Evolutionary conservation across 2,888 invertebrate genomes (phyloP), one percentile per base, ranked within the genome.

Genomic region (Apomyelois bistriatella): DNA sequence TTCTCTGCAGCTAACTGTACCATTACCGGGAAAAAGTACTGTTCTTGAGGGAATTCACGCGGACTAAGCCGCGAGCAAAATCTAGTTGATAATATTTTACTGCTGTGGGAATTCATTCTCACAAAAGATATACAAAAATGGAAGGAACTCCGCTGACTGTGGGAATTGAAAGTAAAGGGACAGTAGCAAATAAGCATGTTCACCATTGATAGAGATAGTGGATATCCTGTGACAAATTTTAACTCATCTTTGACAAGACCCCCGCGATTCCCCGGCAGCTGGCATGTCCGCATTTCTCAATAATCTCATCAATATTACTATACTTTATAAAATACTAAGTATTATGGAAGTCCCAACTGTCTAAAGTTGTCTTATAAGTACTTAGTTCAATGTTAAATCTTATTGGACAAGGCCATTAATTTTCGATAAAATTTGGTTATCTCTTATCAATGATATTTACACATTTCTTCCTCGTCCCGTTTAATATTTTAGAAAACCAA

Each of bases 221-320:
- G n/a, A 41, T 55, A 52, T 13, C 47, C 28, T 56, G 61, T 58
- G 50, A 28, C 47, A 17, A 48, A 16, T 42, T 2, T 22, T n/a
- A 12, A 6, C n/a, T 64, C 43, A 3, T 74, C 71, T 70, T 56
- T 67, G 68, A 1, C 28, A 32, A 71, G 65, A 73, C 76, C 78
- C 76, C 79, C 76, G 71, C 72, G 71, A 71, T 61, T 68, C 60
- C 41, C 62, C 72, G 68, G 76, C 78, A 77, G 74, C 73, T 71
- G 72, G 62, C 60, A 59, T 63, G 74, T 76, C 76, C 61, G 63
- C 54, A 58, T 63, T 66, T 64, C 64, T 79, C 75, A 76, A 70
- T 76, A 65, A 65, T 59, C 62, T 72, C 74, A 80, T 80, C 75
- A 79, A 79, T 80, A 75, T 71, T 49, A 57, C 58, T 64, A 64